Base-by-base conservation (phyloP, 2,888 invertebrate genomes). In the Plebejus argus region DNA sequence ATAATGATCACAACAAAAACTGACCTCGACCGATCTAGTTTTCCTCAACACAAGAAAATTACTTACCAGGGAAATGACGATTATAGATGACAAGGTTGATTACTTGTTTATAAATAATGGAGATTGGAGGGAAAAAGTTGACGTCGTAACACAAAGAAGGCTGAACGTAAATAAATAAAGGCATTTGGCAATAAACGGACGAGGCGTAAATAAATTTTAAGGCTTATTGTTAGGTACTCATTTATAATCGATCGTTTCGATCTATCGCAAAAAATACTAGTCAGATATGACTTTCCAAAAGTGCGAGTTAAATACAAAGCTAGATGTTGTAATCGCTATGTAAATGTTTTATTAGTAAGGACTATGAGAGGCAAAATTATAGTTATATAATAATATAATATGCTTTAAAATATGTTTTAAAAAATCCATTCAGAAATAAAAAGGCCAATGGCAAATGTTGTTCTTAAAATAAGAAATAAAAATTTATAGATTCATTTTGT, bases 11-110 rank as follows among this genome's bases (percentile, higher is more conserved):
- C 15, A 28, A 66, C 15, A 66, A 33, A 28, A 33, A 66, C 18
- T 18, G 66, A 3, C 66, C 66, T 66, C 66, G 66, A 61, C 23
- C 61, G 66, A 33, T 66, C 66, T 66, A 66, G 66, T 66, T 66
- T 66, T 66, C 66, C 66, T 66, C 66, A 33, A 28, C 28, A 66
- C 66, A 66, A 66, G 33, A 66, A 66, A 66, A 66, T 66, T 28
- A 66, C 28, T 66, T 33, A 5, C 66, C 66, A 33, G 66, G 28
- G 66, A 66, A 66, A 66, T 28, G 66, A 66, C 66, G 66, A 66
- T 66, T 33, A 66, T 33, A 66, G 28, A 28, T 28, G 66, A 66
- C 66, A 66, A 66, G 66, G 28, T 33, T 66, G 18, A 66, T 66
- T 15, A 66, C 23, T 66, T 66, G 28, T 66, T 66, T 66, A 66